Base-by-base conservation (phyloP, 2,888 invertebrate species). In the Zootermopsis nevadensis region DNA sequence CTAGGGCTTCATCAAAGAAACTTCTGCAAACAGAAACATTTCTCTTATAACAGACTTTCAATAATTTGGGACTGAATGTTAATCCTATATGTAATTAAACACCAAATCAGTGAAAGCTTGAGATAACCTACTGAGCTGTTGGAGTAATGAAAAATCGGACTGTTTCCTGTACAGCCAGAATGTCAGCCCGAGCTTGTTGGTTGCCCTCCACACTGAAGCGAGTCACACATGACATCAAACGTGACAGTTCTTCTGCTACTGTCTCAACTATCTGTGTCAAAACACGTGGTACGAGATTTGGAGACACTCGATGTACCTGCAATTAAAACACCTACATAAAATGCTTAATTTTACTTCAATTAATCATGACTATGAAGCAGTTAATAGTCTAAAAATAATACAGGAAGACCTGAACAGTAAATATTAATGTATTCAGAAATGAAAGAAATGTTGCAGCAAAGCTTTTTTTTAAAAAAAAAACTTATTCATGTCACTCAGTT, bases 231-330 rank as follows among this genome's bases (percentile, higher is more conserved):
- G 94, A 94, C 91, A 97, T 95, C 22, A 99, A 92, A 22, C 98
- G 92, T 69, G 96, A 95, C 85, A 98, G 91, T 91, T 99, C 98
- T 90, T 98, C 98, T 85, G 96, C 95, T 83, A 98, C 96, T 0
- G 96, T 97, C 91, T 98, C 96, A 74, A 98, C 95, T 86, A 98
- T 96, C 87, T 95, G 94, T 30, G 93, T 87, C 74, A 94, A 88
- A 53, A 95, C 93, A 86, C 94, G 93, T 33, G 94, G 92, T 86
- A 98, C 93, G 89, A 98, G 92, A 33, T 94, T 93, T 1, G 95
- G 94, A 8, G 96, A 96, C 10, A 95, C 94, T 84, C 94, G 93
- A 88, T 95, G 95, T 83, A 96, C 94, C 95, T 95, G 87, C n/a
- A 48, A 48, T 48, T 48, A 48, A 48, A 48, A 48, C 15, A 38